These are phyloP conservation scores for Drosophila jambulina DNA, from an alignment of 1,140 invertebrate genomes.

Conservation along the genomic window DNA sequence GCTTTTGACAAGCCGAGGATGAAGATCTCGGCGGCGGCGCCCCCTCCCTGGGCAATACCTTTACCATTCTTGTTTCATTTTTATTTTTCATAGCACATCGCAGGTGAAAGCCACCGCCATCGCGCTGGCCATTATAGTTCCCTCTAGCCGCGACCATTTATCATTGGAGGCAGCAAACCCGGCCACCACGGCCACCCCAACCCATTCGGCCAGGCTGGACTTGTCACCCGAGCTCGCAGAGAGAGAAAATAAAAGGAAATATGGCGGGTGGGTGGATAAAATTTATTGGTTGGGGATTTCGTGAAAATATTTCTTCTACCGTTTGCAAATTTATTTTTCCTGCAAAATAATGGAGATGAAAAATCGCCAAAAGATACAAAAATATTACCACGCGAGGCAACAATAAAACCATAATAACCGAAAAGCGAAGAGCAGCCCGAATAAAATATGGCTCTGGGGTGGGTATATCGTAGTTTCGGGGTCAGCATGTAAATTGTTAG, in stretches of 20 bases:
- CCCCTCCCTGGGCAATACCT: background rate
- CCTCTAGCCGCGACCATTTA: conserved; percentile 75
- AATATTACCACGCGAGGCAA: conserved; percentile 29
- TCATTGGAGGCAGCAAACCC: conserved; percentile 50
- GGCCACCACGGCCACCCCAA: background rate
- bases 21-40: conserved; percentile 43
- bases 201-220: conserved; percentile 58
- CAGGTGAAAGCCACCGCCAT: conserved; percentile 74
- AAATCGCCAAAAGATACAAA: conserved; percentile 64
- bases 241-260: conserved; percentile 30
- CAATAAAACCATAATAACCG: conserved; percentile 47
- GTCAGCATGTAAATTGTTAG: conserved; percentile 57
- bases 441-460: conserved; percentile 64
- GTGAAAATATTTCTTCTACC: conserved; percentile 74
- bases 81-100: conserved; percentile 37
- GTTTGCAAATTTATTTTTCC: conserved; percentile 82
- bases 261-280: conserved; percentile 40
- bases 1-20: conserved; percentile 70
- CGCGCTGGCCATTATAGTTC: conserved; percentile 72
- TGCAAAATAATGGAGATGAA: conserved; percentile 80
- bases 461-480: conserved; percentile 14
- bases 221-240: conserved; percentile 62
- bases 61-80: conserved; percentile 49
- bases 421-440: conserved; percentile 38
- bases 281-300: conserved; percentile 79